These are phyloP conservation scores for Lutjanus erythropterus DNA, from an alignment of 2,113 vertebrate genomes.

Conservation along the genomic window DNA sequence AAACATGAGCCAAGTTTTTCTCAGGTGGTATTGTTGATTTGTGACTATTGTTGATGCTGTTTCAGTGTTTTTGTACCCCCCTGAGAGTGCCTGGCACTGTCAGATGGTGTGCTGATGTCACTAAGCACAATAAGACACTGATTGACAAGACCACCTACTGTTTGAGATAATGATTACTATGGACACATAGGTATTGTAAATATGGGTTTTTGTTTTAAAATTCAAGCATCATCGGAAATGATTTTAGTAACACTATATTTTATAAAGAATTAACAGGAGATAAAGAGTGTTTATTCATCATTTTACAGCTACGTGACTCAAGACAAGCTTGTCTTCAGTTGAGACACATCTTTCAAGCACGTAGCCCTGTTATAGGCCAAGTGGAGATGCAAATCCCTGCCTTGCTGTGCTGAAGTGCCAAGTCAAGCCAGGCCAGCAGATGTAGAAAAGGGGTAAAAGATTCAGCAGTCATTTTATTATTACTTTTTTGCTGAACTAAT, in stretches of 20 bases:
- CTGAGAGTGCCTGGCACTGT: neutral
- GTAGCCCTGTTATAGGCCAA: too few relatives aligned
- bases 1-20: neutral
- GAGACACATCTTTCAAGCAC: too few relatives aligned
- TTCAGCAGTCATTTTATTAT: too few relatives aligned
- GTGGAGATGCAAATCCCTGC: too few relatives aligned
- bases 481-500: too few relatives aligned
- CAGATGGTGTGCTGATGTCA: slow-evolving; percentile 25
- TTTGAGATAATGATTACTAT: slow-evolving; percentile 12
- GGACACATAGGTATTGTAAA: slow-evolving; percentile 25
- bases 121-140: slow-evolving; percentile 19
- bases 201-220: neutral
- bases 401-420: too few relatives aligned
- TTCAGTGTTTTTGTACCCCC: slow-evolving; percentile 7
- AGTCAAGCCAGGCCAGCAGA: too few relatives aligned
- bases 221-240: neutral
- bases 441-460: too few relatives aligned
- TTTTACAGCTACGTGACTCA: too few relatives aligned
- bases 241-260: neutral
- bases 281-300: too few relatives aligned
- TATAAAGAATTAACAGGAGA: too few relatives aligned
- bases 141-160: slow-evolving; percentile 42
- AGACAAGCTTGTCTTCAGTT: too few relatives aligned
- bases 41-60: neutral
- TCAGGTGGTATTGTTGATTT: neutral